Conservation (phyloP, 2,888 invertebrate species). For the Agrenia bidenticulata region DNA sequence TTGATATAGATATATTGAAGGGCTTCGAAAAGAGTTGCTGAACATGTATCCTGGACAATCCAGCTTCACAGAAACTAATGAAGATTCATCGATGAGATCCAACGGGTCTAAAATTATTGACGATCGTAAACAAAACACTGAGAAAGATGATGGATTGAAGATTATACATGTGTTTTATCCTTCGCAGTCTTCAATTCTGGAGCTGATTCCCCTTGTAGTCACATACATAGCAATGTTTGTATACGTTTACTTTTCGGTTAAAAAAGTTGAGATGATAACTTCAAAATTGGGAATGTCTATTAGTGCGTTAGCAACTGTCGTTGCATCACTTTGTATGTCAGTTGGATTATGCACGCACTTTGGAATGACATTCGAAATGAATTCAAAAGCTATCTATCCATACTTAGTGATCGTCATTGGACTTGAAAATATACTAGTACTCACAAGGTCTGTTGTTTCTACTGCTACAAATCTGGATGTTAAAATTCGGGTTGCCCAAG, state of each 20-base stretch:
- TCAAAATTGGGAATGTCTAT: constrained; percentile 84
- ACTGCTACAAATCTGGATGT: constrained; percentile 87
- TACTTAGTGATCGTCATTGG: constrained; percentile 94
- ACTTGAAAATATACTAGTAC: constrained; percentile 84
- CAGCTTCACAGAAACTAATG: background rate
- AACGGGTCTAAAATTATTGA: constrained; percentile 48
- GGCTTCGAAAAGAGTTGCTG: constrained; percentile 69
- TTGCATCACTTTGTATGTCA: constrained; percentile 85
- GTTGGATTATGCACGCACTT: constrained; percentile 76
- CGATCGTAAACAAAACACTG: constrained; percentile 16
- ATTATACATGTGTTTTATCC: constrained; percentile 81
- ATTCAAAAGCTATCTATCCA: constrained; percentile 88
- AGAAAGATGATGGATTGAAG: constrained; percentile 55
- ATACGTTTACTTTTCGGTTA: constrained; percentile 92
- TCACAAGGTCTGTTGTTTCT: constrained; percentile 90
- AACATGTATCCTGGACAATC: constrained; percentile 65
- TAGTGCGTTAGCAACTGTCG: constrained; percentile 68
- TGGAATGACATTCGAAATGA: constrained; percentile 76
- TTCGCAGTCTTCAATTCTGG: constrained; percentile 79
- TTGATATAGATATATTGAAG: constrained; percentile 68
- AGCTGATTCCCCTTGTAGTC: constrained; percentile 78
- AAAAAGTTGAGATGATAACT: constrained; percentile 90
- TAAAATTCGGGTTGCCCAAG: constrained; percentile 91
- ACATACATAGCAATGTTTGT: constrained; percentile 83
- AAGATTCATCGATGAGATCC: background rate